Conservation (phyloP, 2,113 vertebrate genomes). For the Nothoprocta perdicaria region DNA sequence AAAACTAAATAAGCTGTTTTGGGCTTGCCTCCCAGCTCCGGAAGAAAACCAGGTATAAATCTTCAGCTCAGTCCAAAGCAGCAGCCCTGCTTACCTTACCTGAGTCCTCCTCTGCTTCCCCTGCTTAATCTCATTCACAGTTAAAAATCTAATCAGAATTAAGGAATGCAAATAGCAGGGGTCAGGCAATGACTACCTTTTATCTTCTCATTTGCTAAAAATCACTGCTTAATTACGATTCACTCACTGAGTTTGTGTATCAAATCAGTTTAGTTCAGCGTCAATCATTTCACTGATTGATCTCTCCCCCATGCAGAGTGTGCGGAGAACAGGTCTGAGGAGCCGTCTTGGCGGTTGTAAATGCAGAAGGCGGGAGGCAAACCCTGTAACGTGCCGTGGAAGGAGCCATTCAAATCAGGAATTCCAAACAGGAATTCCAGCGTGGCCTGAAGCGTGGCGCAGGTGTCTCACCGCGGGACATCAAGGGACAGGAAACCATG, state of each 20-base stretch:
- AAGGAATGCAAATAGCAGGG: not conserved
- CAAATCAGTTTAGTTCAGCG: not conserved
- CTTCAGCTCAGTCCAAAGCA: not conserved
- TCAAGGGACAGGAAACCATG: conserved; percentile 36
- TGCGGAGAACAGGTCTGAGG: rapidly evolving
- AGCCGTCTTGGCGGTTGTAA: not conserved
- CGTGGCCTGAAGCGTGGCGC: conserved; percentile 5
- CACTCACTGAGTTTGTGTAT: not conserved
- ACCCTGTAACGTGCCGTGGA: not conserved
- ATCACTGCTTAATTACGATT: conserved; percentile 40
- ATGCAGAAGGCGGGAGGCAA: not conserved
- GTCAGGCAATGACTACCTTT: conserved; percentile 10
- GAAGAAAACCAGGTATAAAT: not conserved
- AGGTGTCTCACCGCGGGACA: conserved; percentile 18
- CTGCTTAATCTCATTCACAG: not conserved
- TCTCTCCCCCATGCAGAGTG: not conserved
- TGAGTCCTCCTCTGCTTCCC: not conserved
- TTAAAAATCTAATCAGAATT: not conserved
- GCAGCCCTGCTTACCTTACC: not conserved
- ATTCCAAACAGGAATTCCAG: not conserved
- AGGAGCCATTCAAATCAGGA: not conserved
- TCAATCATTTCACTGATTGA: not conserved
- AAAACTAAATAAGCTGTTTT: not conserved
- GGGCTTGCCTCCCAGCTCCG: not conserved
- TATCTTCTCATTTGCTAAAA: conserved; percentile 27